Conservation (phyloP, 2,888 invertebrate genomes). For the Drosophila nigricruria region DNA sequence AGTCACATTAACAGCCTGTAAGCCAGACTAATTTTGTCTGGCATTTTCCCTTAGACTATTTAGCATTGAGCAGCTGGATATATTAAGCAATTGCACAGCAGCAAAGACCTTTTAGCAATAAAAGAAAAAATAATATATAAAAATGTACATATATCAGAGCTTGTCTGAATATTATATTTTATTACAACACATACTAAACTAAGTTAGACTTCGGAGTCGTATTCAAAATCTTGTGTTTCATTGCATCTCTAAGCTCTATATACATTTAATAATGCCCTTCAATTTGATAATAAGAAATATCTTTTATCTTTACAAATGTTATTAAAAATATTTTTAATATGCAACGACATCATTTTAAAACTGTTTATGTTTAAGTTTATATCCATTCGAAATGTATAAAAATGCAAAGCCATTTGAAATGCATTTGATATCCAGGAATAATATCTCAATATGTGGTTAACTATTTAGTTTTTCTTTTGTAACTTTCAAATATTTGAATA, state of each 20-base stretch:
- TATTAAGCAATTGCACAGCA: slow-evolving; percentile 1
- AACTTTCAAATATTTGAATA: background rate
- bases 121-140: background rate
- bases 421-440: no score
- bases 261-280: background rate
- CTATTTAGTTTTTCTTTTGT: background rate
- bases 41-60: slow-evolving; percentile 4
- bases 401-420: no score
- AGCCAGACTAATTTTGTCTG: slow-evolving; percentile 32
- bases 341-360: no score
- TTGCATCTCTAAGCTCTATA: background rate
- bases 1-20: slow-evolving; percentile 40
- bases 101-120: background rate
- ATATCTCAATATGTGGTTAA: background rate
- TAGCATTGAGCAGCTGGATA: slow-evolving; percentile 6
- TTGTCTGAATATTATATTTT: background rate
- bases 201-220: background rate
- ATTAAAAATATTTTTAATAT: no score
- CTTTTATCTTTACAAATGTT: no score
- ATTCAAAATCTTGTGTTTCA: background rate
- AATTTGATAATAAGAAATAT: no score
- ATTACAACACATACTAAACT: background rate
- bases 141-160: background rate
- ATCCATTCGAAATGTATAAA: no score
- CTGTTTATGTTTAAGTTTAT: no score